These are phyloP conservation scores for Alectura lathami DNA, from an alignment of 2,113 vertebrate species.

Conservation along the genomic window DNA sequence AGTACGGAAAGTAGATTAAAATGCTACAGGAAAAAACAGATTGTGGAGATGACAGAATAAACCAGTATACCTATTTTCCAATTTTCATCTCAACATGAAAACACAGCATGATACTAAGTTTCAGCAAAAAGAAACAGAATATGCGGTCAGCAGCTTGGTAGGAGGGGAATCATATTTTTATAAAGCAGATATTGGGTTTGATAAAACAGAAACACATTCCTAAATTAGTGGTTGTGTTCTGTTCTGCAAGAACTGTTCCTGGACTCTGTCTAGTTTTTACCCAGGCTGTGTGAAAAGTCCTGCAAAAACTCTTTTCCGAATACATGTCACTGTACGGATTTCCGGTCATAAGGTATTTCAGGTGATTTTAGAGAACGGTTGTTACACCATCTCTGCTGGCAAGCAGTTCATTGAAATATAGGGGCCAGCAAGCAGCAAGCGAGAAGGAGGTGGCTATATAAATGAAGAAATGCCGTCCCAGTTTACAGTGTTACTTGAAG, in stretches of 20 bases:
- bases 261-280: not conserved
- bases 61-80: conserved; percentile 70
- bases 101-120: conserved; percentile 57
- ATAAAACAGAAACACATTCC: conserved; percentile 8
- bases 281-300: not conserved
- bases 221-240: not conserved
- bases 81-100: conserved; percentile 74
- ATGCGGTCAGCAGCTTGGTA: conserved; percentile 1
- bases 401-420: too few species aligned
- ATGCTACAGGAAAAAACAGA: conserved; percentile 46
- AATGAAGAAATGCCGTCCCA: not conserved
- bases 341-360: not conserved
- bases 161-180: not conserved
- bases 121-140: conserved; percentile 27
- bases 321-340: not conserved
- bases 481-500: not conserved
- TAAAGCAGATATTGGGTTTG: not conserved
- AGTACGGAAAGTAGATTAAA: conserved; percentile 67
- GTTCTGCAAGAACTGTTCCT: not conserved
- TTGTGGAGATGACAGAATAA: conserved; percentile 60
- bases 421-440: not conserved
- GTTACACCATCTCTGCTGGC: not conserved
- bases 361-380: not conserved
- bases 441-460: not conserved
- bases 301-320: not conserved